Conservation (phyloP, 2,888 invertebrate species). For the Caenorhabditis zanzibari region DNA sequence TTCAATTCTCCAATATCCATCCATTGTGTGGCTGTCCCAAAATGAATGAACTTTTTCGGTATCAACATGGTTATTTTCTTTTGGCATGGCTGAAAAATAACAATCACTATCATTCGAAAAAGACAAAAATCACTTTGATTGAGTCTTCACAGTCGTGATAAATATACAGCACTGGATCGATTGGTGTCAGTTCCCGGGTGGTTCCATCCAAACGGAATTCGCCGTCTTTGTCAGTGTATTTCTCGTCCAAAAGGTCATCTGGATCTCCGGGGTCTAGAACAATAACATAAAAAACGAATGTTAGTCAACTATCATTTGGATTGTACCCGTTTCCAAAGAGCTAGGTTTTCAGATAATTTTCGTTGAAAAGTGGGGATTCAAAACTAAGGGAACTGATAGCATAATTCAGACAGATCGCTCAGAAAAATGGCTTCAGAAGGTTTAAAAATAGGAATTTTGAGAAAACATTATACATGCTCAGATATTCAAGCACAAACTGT, state of each 20-base stretch:
- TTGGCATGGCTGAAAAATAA: slow-evolving; percentile 71
- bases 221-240: slow-evolving; percentile 71
- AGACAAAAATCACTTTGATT: slow-evolving; percentile 66
- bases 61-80: slow-evolving; percentile 69
- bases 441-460: too few relatives aligned
- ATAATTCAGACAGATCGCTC: too few relatives aligned
- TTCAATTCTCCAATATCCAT: slow-evolving; percentile 71
- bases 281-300: background rate
- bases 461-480: too few relatives aligned
- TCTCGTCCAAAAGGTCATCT: slow-evolving; percentile 74
- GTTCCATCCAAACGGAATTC: slow-evolving; percentile 69
- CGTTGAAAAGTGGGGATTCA: too few relatives aligned
- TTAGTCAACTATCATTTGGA: too few relatives aligned
- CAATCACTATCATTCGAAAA: background rate
- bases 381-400: too few relatives aligned
- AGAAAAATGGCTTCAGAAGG: too few relatives aligned
- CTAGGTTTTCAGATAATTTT: too few relatives aligned
- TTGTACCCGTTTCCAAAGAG: too few relatives aligned
- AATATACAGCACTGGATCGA: slow-evolving; percentile 74
- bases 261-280: slow-evolving; percentile 73
- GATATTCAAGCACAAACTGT: too few relatives aligned
- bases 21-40: slow-evolving; percentile 64
- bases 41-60: slow-evolving; percentile 72
- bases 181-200: slow-evolving; percentile 72
- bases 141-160: slow-evolving; percentile 77